Conservation (phyloP, 2,797 vertebrate species). For the Sebastes hopkinsi region DNA sequence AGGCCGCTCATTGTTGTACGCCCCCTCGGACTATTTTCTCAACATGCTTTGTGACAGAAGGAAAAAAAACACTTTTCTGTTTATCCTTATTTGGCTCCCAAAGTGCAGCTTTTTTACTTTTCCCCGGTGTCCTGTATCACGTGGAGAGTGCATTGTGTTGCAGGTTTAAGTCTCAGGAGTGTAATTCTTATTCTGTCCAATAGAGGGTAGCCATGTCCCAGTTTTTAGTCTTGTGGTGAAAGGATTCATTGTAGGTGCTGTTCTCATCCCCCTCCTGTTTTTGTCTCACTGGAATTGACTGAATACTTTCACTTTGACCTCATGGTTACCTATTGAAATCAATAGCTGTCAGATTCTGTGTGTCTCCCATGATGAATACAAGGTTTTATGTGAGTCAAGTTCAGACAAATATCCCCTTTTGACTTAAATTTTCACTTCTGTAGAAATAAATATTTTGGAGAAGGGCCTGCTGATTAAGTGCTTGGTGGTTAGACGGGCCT, state of each 20-base stretch:
- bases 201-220: slow-evolving; percentile 44
- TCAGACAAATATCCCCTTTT: neutral
- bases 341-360: neutral
- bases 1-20: slow-evolving; percentile 50
- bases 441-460: neutral
- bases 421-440: neutral
- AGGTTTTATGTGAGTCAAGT: neutral
- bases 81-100: slow-evolving; percentile 9
- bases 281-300: slow-evolving; percentile 3
- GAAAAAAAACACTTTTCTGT: neutral
- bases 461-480: neutral
- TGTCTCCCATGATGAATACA: neutral
- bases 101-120: slow-evolving; percentile 14
- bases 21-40: slow-evolving; percentile 5
- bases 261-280: neutral
- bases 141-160: slow-evolving; percentile 7
- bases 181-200: slow-evolving; percentile 42
- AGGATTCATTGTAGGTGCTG: neutral
- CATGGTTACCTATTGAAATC: slow-evolving; percentile 13
- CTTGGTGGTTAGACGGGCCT: neutral
- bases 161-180: neutral
- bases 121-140: neutral
- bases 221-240: slow-evolving; percentile 7
- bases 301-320: neutral
- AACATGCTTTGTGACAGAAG: slow-evolving; percentile 6